Percentiles rank a stretch among this genome's conserved stretches.
phyloP scores from a whole-genome alignment of 1,140 invertebrate species.

The Pentalonia nigronervosa region DNA sequence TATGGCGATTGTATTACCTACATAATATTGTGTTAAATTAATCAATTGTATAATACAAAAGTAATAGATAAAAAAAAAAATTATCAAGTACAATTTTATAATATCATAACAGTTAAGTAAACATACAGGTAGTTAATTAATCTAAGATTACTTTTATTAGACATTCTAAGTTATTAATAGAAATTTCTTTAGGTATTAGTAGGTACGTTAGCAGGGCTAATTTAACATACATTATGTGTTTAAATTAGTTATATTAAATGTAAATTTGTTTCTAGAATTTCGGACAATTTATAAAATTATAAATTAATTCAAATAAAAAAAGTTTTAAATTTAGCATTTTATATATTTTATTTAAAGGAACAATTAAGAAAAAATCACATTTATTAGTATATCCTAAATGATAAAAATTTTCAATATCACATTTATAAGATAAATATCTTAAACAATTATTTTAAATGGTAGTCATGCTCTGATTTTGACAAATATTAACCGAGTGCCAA shows the following conservation, averaged over 20 bases:
- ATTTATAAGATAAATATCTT: slow-evolving; percentile 1
- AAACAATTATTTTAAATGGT: background rate
- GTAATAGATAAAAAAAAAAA: no score
- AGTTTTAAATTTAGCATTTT: background rate
- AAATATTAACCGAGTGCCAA: background rate
- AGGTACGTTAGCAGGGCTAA: background rate
- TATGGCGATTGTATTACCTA: no score
- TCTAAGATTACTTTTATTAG: background rate
- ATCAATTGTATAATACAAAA: no score
- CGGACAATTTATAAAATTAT: background rate
- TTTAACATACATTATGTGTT: background rate
- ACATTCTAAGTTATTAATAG: background rate
- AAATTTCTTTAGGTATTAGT: background rate
- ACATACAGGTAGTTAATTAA: background rate
- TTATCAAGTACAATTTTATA: no score
- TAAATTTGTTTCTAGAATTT: background rate
- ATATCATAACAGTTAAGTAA: background rate
- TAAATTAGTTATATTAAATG: background rate
- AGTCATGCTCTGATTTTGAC: background rate
- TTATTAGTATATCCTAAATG: background rate
- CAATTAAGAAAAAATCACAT: background rate
- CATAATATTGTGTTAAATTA: no score
- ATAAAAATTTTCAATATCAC: background rate
- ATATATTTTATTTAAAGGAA: background rate
- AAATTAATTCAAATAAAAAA: background rate